Base-by-base conservation (phyloP, 2,888 invertebrate genomes). In the Sclerodermus sp. region DNA sequence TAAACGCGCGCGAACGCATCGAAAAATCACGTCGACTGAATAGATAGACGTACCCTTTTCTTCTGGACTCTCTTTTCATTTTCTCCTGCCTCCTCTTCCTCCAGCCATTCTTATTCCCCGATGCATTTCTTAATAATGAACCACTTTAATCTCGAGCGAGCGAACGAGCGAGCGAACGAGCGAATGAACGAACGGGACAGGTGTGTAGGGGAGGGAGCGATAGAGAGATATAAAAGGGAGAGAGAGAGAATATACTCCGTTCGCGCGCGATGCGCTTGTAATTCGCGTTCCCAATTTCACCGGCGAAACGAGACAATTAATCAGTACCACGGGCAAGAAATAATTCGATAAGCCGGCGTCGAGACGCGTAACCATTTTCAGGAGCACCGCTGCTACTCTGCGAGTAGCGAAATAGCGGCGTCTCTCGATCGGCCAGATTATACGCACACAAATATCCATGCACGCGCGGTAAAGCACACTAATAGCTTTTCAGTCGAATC, bases 91-190 rank as follows among this genome's bases (percentile, higher is more conserved):
- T 47, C 47, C 53, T 23, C 15, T 31, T 47, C 44, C 16, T 42
- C 47, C 18, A 14, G 39, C 45, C 42, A 38, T 47, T 56, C 49
- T 54, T 56, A 48, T 56, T 60, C 53, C 54, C 51, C 16, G 31
- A 42, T 45, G 64, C 53, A 57, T 59, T 62, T 54, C 62, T 65
- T 65, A 64, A 65, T 60, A 65, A 65, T 56, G 57, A 62, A 62
- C 55, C 57, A 57, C 57, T 65, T 64, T 65, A 60, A 65, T 65
- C 58, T 57, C 47, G 49, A 30, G 36, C 53, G 40, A 32, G 43
- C 39, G 10, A 31, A n/a, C n/a, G n/a, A n/a, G n/a, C n/a, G n/a
- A n/a, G n/a, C n/a, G n/a, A n/a, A n/a, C n/a, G n/a, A n/a, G n/a
- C n/a, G n/a, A n/a, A n/a, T n/a, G n/a, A n/a, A n/a, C n/a, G n/a